Evolutionary conservation across 2,888 invertebrate species (phyloP).

Genomic region (Thecophora atra): DNA sequence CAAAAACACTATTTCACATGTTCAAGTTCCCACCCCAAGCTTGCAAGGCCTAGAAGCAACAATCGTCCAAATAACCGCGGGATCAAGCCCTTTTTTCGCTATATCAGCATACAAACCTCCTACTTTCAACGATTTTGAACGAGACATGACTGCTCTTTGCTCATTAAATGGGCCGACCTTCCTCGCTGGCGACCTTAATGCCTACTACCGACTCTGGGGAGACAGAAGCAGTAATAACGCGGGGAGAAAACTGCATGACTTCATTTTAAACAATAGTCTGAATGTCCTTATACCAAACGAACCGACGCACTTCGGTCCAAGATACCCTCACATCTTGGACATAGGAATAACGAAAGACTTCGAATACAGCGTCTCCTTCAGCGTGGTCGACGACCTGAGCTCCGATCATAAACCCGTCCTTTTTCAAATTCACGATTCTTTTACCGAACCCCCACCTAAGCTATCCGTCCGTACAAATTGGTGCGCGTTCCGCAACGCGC

Average conservation of each 20-base stretch:
- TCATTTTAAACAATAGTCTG: background rate
- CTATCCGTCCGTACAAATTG: too few relatives aligned
- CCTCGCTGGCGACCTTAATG: background rate
- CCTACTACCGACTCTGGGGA: background rate
- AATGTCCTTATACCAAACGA: background rate
- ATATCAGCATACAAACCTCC: constrained; percentile 6
- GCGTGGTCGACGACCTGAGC: background rate
- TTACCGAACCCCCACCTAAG: too few relatives aligned
- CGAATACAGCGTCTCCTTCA: background rate
- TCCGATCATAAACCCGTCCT: background rate
- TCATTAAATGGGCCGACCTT: background rate
- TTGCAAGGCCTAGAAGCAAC: background rate
- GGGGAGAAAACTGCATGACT: background rate
- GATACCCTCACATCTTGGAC: background rate
- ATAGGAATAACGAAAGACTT: background rate
- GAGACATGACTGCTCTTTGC: background rate
- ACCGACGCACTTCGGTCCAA: background rate
- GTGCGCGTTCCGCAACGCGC: too few relatives aligned
- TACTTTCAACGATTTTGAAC: background rate
- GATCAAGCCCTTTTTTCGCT: background rate
- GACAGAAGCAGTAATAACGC: background rate
- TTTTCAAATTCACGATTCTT: background rate
- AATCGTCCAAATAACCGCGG: background rate
- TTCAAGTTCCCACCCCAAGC: background rate
- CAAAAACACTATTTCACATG: background rate